Conservation (phyloP, 2,888 invertebrate species). For the Prosopocoilus inquinatus region DNA sequence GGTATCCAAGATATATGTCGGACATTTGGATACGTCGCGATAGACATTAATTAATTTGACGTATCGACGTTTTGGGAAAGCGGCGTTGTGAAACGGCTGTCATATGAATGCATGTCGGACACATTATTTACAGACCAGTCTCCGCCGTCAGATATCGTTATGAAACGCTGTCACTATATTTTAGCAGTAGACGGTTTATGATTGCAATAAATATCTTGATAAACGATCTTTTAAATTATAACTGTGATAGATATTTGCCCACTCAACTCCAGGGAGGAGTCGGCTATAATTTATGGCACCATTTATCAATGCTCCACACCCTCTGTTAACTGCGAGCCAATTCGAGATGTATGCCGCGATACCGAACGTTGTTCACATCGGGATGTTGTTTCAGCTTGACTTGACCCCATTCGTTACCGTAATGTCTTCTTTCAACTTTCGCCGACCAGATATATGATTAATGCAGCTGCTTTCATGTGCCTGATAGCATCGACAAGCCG, state of each 20-base stretch:
- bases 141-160: constrained; percentile 30
- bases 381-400: constrained; percentile 51
- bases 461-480: constrained; percentile 13
- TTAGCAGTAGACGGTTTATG: constrained; percentile 48
- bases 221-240: constrained; percentile 54
- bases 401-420: constrained; percentile 52
- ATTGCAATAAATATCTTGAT: constrained; percentile 53
- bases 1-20: constrained; percentile 31
- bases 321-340: constrained; percentile 56
- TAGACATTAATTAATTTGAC: constrained; percentile 39
- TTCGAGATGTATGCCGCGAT: constrained; percentile 58
- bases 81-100: constrained; percentile 22
- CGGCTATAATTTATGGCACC: constrained; percentile 51
- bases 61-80: constrained; percentile 32
- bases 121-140: constrained; percentile 31
- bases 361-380: constrained; percentile 38
- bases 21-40: constrained; percentile 32
- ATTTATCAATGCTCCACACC: constrained; percentile 55
- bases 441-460: constrained; percentile 41
- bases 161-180: constrained; percentile 42
- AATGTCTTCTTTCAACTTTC: constrained; percentile 53
- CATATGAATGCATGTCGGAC: constrained; percentile 25
- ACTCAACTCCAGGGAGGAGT: constrained; percentile 53
- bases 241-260: constrained; percentile 54
- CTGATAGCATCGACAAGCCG: constrained; percentile 35